Percentiles rank a stretch among this genome's conserved stretches.
Evolutionary conservation across 1,140 invertebrate genomes (phyloP).

Genomic region (Goniozus legneri): DNA sequence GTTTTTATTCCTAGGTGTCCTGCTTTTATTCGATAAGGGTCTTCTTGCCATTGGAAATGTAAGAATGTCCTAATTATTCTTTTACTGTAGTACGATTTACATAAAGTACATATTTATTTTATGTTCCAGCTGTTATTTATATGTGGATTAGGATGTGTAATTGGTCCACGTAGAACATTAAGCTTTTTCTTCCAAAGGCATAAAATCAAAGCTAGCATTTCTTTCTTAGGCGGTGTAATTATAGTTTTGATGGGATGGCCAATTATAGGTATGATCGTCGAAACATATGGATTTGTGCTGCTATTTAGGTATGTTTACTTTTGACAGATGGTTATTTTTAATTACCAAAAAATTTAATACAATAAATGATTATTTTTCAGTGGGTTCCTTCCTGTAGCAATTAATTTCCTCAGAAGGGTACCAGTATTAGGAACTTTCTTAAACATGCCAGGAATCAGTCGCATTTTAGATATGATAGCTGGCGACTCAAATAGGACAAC

Average conservation of each 20-base stretch:
- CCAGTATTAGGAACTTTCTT: slow-evolving; percentile 72
- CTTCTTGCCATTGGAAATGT: slow-evolving; percentile 98
- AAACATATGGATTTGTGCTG: slow-evolving; percentile 84
- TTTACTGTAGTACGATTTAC: not conserved
- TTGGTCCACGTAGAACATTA: slow-evolving; percentile 92
- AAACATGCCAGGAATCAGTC: slow-evolving; percentile 70
- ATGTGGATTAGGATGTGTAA: slow-evolving; percentile 90
- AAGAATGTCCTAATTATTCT: slow-evolving; percentile 45
- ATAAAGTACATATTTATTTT: not conserved
- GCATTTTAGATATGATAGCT: slow-evolving; percentile 59
- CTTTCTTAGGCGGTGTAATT: slow-evolving; percentile 93
- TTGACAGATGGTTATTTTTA: too few relatives aligned
- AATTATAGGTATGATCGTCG: slow-evolving; percentile 92
- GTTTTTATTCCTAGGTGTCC: slow-evolving; percentile 91
- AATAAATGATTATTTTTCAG: slow-evolving; percentile 42
- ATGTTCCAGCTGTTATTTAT: slow-evolving; percentile 85
- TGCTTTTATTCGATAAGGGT: slow-evolving; percentile 97
- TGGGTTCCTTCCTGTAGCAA: slow-evolving; percentile 84
- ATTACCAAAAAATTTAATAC: not conserved
- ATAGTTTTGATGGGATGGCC: slow-evolving; percentile 96
- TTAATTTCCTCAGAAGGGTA: slow-evolving; percentile 80
- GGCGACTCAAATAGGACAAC: slow-evolving; percentile 62
- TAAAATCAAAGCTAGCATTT: slow-evolving; percentile 87
- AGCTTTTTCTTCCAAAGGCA: slow-evolving; percentile 98
- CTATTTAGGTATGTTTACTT: slow-evolving; percentile 64